Conservation (phyloP, 2,113 vertebrate genomes). For the Ptilonorhynchus violaceus region DNA sequence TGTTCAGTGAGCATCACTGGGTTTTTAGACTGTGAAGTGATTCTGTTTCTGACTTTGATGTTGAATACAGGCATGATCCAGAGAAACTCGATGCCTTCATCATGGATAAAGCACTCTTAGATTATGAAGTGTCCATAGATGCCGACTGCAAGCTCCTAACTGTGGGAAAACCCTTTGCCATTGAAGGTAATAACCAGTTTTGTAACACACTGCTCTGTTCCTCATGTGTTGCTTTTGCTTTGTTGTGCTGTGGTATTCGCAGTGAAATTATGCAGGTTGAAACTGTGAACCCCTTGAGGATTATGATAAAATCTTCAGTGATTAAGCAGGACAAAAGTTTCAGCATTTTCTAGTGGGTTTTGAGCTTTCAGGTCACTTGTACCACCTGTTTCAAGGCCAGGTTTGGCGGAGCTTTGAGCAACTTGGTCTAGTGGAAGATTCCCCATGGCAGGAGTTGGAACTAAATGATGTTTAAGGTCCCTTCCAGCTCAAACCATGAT, state of each 20-base stretch:
- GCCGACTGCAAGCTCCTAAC: constrained; percentile 96
- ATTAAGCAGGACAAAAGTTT: neutral
- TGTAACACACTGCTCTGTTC: neutral
- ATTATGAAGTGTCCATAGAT: constrained; percentile 98
- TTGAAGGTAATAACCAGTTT: constrained; percentile 84
- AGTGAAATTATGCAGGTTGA: neutral
- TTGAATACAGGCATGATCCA: constrained; percentile 85
- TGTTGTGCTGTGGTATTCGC: neutral
- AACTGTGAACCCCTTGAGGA: neutral
- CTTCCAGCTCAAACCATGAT: neutral
- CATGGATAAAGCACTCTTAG: constrained; percentile 99
- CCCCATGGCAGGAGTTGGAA: neutral
- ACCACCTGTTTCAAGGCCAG: neutral
- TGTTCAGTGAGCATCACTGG: neutral
- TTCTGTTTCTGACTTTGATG: constrained; percentile 39
- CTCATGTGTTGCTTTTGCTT: neutral
- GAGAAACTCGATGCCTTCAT: constrained; percentile 97
- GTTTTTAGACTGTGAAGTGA: neutral
- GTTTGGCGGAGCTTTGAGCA: neutral
- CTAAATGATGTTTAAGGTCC: neutral
- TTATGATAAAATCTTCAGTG: neutral
- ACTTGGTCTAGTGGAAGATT: neutral
- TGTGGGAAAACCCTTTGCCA: constrained; percentile 97
- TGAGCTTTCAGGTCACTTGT: neutral
- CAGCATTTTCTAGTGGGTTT: neutral